Evolutionary conservation across 1,140 invertebrate genomes (phyloP).

Genomic region (Augochlora pura): DNA sequence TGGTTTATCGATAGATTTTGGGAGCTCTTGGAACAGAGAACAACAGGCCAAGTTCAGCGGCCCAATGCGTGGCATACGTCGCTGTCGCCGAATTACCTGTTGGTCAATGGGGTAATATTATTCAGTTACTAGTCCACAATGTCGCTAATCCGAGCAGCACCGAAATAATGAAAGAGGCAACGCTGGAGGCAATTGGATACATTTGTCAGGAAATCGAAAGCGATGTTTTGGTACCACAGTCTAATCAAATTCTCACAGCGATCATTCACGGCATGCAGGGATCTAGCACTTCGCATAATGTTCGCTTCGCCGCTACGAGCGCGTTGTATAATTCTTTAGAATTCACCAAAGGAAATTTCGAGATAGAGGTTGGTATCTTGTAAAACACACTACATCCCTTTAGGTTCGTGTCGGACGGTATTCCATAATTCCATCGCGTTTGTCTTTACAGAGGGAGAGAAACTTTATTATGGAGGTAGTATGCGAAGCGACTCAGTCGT

Average conservation of each 20-base stretch:
- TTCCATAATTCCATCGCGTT: neutral
- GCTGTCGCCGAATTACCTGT: slow-evolving; percentile 97
- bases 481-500: slow-evolving; percentile 93
- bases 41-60: slow-evolving; percentile 95
- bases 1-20: slow-evolving; percentile 86
- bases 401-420: neutral
- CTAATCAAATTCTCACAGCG: slow-evolving; percentile 98
- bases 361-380: slow-evolving; percentile 87
- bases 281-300: slow-evolving; percentile 90
- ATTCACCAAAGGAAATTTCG: slow-evolving; percentile 99
- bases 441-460: slow-evolving; percentile 87
- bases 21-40: slow-evolving; percentile 97
- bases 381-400: neutral
- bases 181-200: slow-evolving; percentile 96
- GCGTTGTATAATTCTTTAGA: slow-evolving; percentile 99
- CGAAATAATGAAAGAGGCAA: slow-evolving; percentile 97
- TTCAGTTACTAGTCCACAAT: slow-evolving; percentile 92
- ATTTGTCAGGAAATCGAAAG: slow-evolving; percentile 93
- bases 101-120: slow-evolving; percentile 92
- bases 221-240: slow-evolving; percentile 93
- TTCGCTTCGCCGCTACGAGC: slow-evolving; percentile 96
- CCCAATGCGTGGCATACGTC: slow-evolving; percentile 99
- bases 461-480: slow-evolving; percentile 99
- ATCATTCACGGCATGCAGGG: slow-evolving; percentile 98
- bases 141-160: slow-evolving; percentile 92